Percentiles rank a stretch among this genome's conserved stretches.
phyloP scores from a whole-genome alignment of 2,888 invertebrate genomes.

The Allolobophora icterica region DNA sequence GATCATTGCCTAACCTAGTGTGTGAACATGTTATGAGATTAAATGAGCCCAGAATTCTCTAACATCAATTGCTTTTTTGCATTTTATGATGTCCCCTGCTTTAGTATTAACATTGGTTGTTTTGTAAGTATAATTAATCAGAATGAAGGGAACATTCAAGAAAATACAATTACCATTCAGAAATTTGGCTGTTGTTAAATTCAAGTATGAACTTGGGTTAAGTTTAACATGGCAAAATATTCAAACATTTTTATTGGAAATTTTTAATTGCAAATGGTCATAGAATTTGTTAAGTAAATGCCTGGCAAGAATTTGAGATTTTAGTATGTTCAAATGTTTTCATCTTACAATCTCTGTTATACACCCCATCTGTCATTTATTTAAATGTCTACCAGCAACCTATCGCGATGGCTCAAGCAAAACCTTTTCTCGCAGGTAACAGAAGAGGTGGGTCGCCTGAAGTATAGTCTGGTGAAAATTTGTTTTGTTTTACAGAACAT shows the following conservation, averaged over 20 bases:
- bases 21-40: not conserved
- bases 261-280: not conserved
- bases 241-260: not conserved
- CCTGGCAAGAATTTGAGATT: not conserved
- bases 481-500: not conserved
- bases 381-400: not conserved
- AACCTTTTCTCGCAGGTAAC: conserved; percentile 27
- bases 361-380: conserved; percentile 10
- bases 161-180: not conserved
- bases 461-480: not conserved
- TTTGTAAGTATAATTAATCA: not conserved
- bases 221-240: not conserved
- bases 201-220: not conserved
- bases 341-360: not conserved
- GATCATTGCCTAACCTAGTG: too few species aligned
- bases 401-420: conserved; percentile 20
- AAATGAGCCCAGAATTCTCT: not conserved
- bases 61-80: not conserved
- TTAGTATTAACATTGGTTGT: not conserved
- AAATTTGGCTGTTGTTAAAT: not conserved
- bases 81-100: too few species aligned
- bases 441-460: not conserved
- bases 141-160: not conserved
- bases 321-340: not conserved
- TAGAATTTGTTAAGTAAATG: conserved; percentile 8